These are phyloP conservation scores for Microchrysa polita DNA, from an alignment of 2,888 invertebrate genomes.

Conservation along the genomic window DNA sequence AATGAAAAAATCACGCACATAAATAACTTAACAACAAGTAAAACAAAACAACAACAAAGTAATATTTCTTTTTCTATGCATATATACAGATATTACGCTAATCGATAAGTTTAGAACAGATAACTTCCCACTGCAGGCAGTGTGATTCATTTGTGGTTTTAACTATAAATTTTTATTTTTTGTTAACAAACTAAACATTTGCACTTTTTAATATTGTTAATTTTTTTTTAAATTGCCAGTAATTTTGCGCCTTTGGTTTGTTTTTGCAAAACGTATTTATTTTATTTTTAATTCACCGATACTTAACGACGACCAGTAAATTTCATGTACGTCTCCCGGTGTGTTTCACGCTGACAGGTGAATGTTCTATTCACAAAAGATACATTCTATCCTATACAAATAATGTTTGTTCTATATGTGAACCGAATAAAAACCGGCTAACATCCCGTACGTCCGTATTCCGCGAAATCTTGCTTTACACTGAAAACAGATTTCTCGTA, in stretches of 20 bases:
- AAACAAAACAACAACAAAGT: slow-evolving; percentile 23
- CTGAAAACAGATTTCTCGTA: slow-evolving; percentile 60
- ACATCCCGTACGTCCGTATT: slow-evolving; percentile 58
- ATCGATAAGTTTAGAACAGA: slow-evolving; percentile 4
- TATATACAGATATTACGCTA: background rate
- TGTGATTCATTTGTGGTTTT: background rate
- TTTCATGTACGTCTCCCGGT: slow-evolving; percentile 4
- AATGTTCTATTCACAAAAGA: slow-evolving; percentile 31
- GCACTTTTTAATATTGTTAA: background rate
- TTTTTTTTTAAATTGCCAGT: too few species aligned
- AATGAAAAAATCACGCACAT: slow-evolving; percentile 16
- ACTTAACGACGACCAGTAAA: too few species aligned
- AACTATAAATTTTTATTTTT: slow-evolving; percentile 52
- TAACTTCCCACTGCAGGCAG: background rate
- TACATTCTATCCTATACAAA: slow-evolving; percentile 26
- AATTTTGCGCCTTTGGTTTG: too few species aligned
- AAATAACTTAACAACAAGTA: slow-evolving; percentile 19
- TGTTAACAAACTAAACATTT: slow-evolving; percentile 15
- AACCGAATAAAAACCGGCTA: slow-evolving; percentile 49
- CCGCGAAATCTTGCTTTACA: slow-evolving; percentile 64
- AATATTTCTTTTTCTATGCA: slow-evolving; percentile 6
- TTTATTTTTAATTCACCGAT: too few species aligned
- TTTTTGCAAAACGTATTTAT: too few species aligned
- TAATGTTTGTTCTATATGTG: background rate
- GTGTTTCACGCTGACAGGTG: slow-evolving; percentile 30